Evolutionary conservation across 2,888 invertebrate genomes (phyloP), one percentile per base, ranked within the genome.

Genomic region (Callyntrura guangdongensis): DNA sequence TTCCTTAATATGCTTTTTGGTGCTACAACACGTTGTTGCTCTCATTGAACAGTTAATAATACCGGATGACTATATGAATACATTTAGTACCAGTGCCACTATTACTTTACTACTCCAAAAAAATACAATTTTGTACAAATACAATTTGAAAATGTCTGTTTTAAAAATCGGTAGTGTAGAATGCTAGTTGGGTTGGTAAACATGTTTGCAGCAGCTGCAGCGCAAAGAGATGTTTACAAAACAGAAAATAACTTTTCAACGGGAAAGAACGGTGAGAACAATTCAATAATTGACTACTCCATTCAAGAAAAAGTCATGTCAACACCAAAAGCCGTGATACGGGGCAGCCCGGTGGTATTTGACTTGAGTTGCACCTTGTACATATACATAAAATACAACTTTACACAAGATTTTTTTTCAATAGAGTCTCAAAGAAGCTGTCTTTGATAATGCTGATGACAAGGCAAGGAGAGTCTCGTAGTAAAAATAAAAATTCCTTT

Each of bases 251-350:
- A 5, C 25, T 17, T 27, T 72, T n/a, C 36, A 20, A 20, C 20
- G 67, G 25, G 20, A 22, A 67, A 22, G 61, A 61, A 61, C 22
- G 61, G 61, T 61, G 22, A n/a, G 69, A 69, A 20, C 45, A 69
- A 59, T 82, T 64, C 45, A 22, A 74, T 36, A 20, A 22, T 64
- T 83, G 59, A n/a, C 14, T n/a, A 56, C 56, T 3, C n/a, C 49
- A 49, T 85, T 72, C 85, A 69, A 36, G 85, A 85, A 81, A n/a
- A 85, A 85, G 72, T 85, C 84, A 69, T 84, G 84, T 84, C 85
- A 85, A 85, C 85, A 85, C 72, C 56, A 36, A 4, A n/a, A 6
- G 36, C 36, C 36, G 36, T 36, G 36, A 36, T 36, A 6, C 69
- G 17, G 3, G 3, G 20, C 69, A 17, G 53, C 72, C 17, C 67